Evolutionary conservation across 1,140 invertebrate genomes (phyloP).

Genomic region (Brevipalpus yothersi): DNA sequence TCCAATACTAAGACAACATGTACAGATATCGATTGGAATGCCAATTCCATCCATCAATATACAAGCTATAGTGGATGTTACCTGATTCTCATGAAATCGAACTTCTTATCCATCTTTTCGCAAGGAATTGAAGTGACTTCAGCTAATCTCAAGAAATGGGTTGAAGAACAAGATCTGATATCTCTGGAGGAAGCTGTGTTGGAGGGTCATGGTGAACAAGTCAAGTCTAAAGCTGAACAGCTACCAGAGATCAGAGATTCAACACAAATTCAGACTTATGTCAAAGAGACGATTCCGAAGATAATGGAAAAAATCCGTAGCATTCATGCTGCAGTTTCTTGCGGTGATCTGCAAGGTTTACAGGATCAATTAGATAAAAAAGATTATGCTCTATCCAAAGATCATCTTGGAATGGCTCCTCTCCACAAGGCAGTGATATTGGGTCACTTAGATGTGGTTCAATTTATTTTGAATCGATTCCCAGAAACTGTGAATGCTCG

Average conservation of each 20-base stretch:
- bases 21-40: no score
- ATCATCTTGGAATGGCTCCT: conserved; percentile 36
- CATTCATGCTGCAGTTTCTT: conserved; percentile 13
- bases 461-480: conserved; percentile 37
- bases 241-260: neutral
- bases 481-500: conserved; percentile 37
- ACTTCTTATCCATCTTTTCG: neutral
- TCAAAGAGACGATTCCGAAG: conserved; percentile 51
- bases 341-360: conserved; percentile 12
- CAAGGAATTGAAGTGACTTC: conserved; percentile 15
- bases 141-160: conserved; percentile 67
- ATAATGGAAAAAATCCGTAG: conserved; percentile 32
- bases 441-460: conserved; percentile 38
- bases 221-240: conserved; percentile 3
- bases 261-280: conserved; percentile 27
- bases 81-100: neutral
- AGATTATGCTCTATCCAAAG: conserved; percentile 38
- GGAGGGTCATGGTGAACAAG: conserved; percentile 48
- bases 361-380: conserved; percentile 17
- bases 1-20: no score
- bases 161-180: conserved; percentile 57
- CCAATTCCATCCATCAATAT: no score
- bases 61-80: no score
- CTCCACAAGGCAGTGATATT: conserved; percentile 45
- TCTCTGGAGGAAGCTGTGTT: conserved; percentile 57